Percentiles rank a stretch among this genome's conserved stretches.
These are phyloP conservation scores for Lepidiolamprologus cunningtoni DNA, from an alignment of 2,113 vertebrate species.

Conservation along the genomic window DNA sequence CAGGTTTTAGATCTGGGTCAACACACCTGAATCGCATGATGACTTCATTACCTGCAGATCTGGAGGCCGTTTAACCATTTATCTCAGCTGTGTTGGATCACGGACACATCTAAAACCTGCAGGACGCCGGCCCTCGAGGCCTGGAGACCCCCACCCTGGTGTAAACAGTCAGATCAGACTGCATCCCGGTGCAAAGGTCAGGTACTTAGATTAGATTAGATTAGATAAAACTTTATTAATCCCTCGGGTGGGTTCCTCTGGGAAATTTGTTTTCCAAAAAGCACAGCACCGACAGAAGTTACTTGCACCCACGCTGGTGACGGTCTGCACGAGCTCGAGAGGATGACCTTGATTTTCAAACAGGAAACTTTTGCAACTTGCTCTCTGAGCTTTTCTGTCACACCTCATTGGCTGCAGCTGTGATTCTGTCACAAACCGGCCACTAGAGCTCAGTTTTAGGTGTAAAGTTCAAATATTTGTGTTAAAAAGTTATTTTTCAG, in stretches of 20 bases:
- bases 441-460: background rate
- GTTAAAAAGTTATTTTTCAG: background rate
- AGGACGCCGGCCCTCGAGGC: background rate
- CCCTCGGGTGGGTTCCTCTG: too few species aligned
- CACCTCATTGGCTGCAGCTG: background rate
- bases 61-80: background rate
- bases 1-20: background rate
- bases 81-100: background rate
- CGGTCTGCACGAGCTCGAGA: background rate
- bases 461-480: background rate
- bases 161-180: background rate
- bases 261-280: too few species aligned
- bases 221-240: too few species aligned
- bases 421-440: accelerated
- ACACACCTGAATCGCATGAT: background rate
- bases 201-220: too few species aligned
- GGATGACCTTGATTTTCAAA: background rate
- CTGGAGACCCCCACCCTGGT: background rate
- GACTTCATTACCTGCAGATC: background rate
- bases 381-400: background rate
- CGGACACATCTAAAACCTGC: background rate
- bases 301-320: background rate
- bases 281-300: too few species aligned
- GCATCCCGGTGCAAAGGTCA: accelerated
- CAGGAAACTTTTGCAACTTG: background rate